Evolutionary conservation across 2,888 invertebrate species (phyloP).

Genomic region (Palloptera scutellata): DNA sequence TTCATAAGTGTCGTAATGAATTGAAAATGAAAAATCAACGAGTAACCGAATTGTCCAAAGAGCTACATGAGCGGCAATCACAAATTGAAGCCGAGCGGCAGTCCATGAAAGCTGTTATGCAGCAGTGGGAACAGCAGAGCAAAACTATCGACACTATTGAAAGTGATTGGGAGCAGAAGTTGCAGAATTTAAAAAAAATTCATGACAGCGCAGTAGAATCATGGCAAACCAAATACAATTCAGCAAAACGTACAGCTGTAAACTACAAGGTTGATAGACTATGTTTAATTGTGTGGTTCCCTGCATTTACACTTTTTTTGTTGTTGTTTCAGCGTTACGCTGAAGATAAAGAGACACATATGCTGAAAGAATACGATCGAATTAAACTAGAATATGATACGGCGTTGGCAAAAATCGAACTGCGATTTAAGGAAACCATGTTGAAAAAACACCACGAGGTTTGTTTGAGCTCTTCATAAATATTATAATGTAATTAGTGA

Average conservation of each 20-base stretch:
- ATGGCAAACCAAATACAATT: slow-evolving; percentile 70
- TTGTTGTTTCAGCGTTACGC: slow-evolving; percentile 67
- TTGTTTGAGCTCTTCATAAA: slow-evolving; percentile 4
- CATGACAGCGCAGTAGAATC: slow-evolving; percentile 66
- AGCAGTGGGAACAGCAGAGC: slow-evolving; percentile 64
- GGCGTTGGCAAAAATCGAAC: slow-evolving; percentile 53
- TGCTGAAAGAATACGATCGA: slow-evolving; percentile 70
- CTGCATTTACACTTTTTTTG: slow-evolving; percentile 21
- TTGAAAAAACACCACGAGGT: slow-evolving; percentile 52
- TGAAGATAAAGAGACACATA: slow-evolving; percentile 71
- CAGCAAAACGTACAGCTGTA: slow-evolving; percentile 70
- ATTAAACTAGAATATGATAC: slow-evolving; percentile 70
- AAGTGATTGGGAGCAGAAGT: slow-evolving; percentile 65
- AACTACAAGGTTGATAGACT: slow-evolving; percentile 67
- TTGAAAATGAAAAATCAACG: slow-evolving; percentile 65
- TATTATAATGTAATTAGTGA: too few species aligned
- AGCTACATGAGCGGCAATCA: slow-evolving; percentile 56
- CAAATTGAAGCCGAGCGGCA: slow-evolving; percentile 65
- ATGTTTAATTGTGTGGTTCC: neutral
- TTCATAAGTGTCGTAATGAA: slow-evolving; percentile 55
- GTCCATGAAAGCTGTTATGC: slow-evolving; percentile 65
- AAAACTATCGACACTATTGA: slow-evolving; percentile 66
- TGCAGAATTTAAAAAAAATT: slow-evolving; percentile 64
- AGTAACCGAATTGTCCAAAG: slow-evolving; percentile 53
- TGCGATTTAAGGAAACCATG: slow-evolving; percentile 51